Evolutionary conservation across 1,140 invertebrate genomes (phyloP).

Genomic region (Telenomus remus): DNA sequence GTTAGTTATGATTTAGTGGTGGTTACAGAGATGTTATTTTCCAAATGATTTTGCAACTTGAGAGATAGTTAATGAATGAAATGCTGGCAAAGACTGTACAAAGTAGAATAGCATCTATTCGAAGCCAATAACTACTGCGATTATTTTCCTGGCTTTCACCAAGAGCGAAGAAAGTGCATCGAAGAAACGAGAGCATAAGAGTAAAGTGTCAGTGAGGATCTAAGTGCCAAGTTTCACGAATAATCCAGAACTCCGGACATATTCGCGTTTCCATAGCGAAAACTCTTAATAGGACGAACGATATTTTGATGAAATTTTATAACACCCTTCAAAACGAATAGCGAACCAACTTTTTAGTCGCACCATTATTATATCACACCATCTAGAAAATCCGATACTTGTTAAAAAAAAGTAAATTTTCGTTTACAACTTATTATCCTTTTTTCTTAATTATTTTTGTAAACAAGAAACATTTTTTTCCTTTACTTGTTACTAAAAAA

Average conservation of each 20-base stretch:
- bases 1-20: too few species aligned
- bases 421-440: too few species aligned
- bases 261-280: constrained; percentile 21
- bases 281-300: constrained; percentile 23
- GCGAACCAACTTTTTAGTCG: background rate
- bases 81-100: constrained; percentile 19
- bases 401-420: too few species aligned
- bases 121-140: constrained; percentile 38
- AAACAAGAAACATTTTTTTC: too few species aligned
- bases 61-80: background rate
- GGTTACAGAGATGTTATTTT: too few species aligned
- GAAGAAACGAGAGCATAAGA: constrained; percentile 48
- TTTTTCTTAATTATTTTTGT: too few species aligned
- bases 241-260: constrained; percentile 38
- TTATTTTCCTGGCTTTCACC: constrained; percentile 51
- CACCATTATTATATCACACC: too few species aligned
- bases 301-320: constrained; percentile 35
- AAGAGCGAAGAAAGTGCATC: constrained; percentile 42
- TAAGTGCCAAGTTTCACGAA: constrained; percentile 49
- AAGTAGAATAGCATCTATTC: constrained; percentile 26
- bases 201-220: constrained; percentile 42
- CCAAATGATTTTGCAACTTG: too few species aligned
- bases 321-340: background rate
- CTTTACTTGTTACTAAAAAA: too few species aligned
- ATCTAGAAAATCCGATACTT: too few species aligned